Base-by-base conservation (phyloP, 2,888 invertebrate genomes). In the Tortrix viridana region DNA sequence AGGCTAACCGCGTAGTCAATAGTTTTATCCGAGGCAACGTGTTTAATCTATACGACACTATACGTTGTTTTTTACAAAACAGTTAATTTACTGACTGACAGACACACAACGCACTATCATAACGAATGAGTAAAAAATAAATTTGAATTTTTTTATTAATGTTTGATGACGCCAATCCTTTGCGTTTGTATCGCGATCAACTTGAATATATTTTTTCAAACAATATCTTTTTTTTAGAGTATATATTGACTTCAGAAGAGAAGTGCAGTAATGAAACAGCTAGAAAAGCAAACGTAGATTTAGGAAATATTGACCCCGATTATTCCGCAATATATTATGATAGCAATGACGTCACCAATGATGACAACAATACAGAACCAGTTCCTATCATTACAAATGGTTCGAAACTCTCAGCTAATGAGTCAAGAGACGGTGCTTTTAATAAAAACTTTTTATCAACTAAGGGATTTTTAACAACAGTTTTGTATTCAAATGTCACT, bases 251-350 rank as follows among this genome's bases (percentile, higher is more conserved):
- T 43, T 9, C 12, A 14, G 1, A 14, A 19, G 12, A 12, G 6
- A 32, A 6, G 3, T 50, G 19, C 18, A 19, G 19, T 3, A 5
- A 18, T 14, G 5, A 50, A 5, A 18, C 49, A 16, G 37, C 12
- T 1, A 49, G 55, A 12, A 61, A 49, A 32, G 32, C 32, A 32
- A 19, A 56, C 3, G 20, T 19, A 19, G 14, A 26, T 19, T 41
- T 38, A 41, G 38, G 20, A 12, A 16, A 20, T n/a, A 44, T 16
- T 1, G n/a, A 23, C 43, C 19, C 14, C 12, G 20, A 37, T 23
- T 22, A 20, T 37, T 18, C 12, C 20, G 23, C 50, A 50, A 52
- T 50, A 20, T 26, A 62, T 52, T 20, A 26, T 44, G 7, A 52
- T 26, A 43, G 16, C 7, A 5, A 32, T 20, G 46, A 2, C n/a